These are phyloP conservation scores for Drosophila eohydei DNA, from an alignment of 2,888 invertebrate species.

Conservation along the genomic window DNA sequence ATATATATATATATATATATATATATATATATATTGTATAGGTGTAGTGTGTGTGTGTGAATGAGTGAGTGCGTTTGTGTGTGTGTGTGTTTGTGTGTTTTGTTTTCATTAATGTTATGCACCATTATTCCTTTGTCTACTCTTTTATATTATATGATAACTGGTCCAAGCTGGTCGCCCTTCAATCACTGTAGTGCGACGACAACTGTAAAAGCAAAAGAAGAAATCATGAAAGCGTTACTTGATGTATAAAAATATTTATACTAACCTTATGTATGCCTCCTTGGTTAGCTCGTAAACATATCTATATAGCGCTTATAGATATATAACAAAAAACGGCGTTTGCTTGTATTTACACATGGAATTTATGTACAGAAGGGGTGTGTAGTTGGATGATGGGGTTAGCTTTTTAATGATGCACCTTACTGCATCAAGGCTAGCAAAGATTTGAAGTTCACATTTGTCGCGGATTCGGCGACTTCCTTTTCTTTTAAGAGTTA, in stretches of 20 bases:
- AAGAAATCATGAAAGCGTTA: neutral
- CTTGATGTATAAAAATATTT: neutral
- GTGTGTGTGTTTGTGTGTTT: slow-evolving; percentile 26
- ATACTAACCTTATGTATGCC: slow-evolving; percentile 69
- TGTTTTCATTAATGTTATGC: slow-evolving; percentile 64
- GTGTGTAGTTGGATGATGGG: neutral
- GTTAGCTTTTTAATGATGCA: slow-evolving; percentile 15
- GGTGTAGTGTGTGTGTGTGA: slow-evolving; percentile 9
- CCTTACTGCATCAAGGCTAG: slow-evolving; percentile 3
- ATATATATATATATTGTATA: slow-evolving; percentile 11
- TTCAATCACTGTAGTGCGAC: slow-evolving; percentile 40
- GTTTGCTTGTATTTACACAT: slow-evolving; percentile 71
- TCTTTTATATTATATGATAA: slow-evolving; percentile 70
- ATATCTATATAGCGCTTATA: slow-evolving; percentile 75
- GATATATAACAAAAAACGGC: slow-evolving; percentile 72
- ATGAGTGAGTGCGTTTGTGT: slow-evolving; percentile 22
- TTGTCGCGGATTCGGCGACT: slow-evolving; percentile 59
- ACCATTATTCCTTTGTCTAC: slow-evolving; percentile 78
- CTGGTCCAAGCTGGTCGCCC: slow-evolving; percentile 72
- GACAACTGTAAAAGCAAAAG: slow-evolving; percentile 25
- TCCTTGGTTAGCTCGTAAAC: slow-evolving; percentile 72
- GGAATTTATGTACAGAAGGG: slow-evolving; percentile 74
- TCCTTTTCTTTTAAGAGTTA: slow-evolving; percentile 68
- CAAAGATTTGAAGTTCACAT: slow-evolving; percentile 60
- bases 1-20: slow-evolving; percentile 16